Base-by-base conservation (phyloP, 2,888 invertebrate genomes). In the Microctonus hyperodae region DNA sequence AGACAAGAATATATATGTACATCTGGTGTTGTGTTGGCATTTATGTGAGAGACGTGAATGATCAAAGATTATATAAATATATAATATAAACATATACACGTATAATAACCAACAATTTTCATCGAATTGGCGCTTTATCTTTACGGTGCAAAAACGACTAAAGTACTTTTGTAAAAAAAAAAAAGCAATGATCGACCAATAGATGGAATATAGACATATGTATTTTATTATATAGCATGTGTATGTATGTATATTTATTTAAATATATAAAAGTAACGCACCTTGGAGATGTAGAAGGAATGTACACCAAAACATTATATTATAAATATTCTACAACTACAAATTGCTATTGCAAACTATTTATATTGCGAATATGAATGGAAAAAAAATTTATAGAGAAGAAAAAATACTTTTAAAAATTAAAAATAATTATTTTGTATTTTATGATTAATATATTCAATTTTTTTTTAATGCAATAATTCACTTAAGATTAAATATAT, bases 201-300 rank as follows among this genome's bases (percentile, higher is more conserved):
- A 40, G 59, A 59, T 59, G 44, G 25, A 40, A 16, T 59, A 40
- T 56, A 53, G 23, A 50, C 25, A 31, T 28, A n/a, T 25, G 28
- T n/a, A 16, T 31, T 5, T 56, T 13, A 11, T 11, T 33, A 53
- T 56, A 28, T 16, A 23, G 13, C 35, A n/a, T 44, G 25, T 58
- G 40, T n/a, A n/a, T 37, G 13, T 13, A n/a, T 37, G 37, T 37
- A 37, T 37, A 37, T 37, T 37, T 37, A 44, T 23, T 28, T 16
- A 48, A 48, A 28, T 44, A 59, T 44, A 59, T 25, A 59, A 59
- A 59, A 44, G 59, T 44, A 58, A 58, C 58, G 58, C 58, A 40
- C 65, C 31, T 65, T 28, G 40, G 40, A 59, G 59, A 65, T 65
- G 65, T 65, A 65, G 65, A 59, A 60, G 65, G 60, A 60, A 53